Evolutionary conservation across 2,113 vertebrate species (phyloP).

Genomic region (Chrysochloris asiatica): DNA sequence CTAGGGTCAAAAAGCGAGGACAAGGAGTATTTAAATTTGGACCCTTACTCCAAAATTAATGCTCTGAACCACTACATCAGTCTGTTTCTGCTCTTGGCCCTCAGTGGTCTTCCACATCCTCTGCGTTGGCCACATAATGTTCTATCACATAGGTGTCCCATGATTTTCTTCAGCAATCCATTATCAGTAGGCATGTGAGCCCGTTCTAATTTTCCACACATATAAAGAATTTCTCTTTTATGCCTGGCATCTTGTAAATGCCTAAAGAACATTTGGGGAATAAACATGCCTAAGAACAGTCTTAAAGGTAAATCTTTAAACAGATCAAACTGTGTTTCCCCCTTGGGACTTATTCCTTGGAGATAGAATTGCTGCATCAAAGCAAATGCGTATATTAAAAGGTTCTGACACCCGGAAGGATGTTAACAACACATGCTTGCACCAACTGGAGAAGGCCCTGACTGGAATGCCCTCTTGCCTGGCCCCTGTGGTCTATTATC

Average conservation of each 20-base stretch:
- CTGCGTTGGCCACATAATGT: not conserved
- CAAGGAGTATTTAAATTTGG: fast-evolving
- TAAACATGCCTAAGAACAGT: not conserved
- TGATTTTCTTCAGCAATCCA: not conserved
- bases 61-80: not conserved
- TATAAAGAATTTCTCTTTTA: not conserved
- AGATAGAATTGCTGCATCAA: not conserved
- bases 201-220: conserved; percentile 6
- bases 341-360: not conserved
- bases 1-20: not conserved
- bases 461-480: not conserved
- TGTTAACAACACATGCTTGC: not conserved
- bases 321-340: not conserved
- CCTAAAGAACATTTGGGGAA: conserved; percentile 3
- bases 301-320: conserved; percentile 19
- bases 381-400: not conserved
- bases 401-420: not conserved
- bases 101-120: fast-evolving
- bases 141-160: not conserved
- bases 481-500: not conserved
- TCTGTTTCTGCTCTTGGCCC: not conserved
- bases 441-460: not conserved
- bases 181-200: not conserved
- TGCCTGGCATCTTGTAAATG: not conserved
- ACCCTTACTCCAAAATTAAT: not conserved